Evolutionary conservation across 2,888 invertebrate species (phyloP), one percentile per base, ranked within the genome.

Genomic region (Polymixis lichenea): DNA sequence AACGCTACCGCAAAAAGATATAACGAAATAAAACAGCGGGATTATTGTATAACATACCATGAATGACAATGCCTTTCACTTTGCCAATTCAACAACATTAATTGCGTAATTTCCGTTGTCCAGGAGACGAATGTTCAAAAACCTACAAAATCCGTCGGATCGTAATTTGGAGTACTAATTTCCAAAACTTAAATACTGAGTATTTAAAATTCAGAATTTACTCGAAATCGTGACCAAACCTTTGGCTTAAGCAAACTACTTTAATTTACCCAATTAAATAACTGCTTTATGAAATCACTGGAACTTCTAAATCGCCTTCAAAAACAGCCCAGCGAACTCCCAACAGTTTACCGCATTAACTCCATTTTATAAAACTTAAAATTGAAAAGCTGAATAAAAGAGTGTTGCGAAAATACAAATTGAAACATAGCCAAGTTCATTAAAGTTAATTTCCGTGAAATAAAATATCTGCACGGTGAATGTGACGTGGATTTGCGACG

Each of bases 401-500:
- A 13, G 65, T 82, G 80, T 81, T 76, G 66, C 64, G 56, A 74
- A 81, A 81, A 85, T 84, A 77, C 83, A 86, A 87, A 85, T 85
- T 87, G 82, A 87, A 87, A 85, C 81, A 85, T 77, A 80, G 80
- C 86, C 84, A 83, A 84, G 82, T 87, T 88, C 82, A 85, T 85
- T 86, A 85, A 87, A 87, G 84, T 88, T 84, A 84, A 88, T 86
- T 86, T 83, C 77, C 78, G 81, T 83, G 79, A 86, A 85, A 83
- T 83, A 86, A 82, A 84, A 86, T 84, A 80, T 80, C 77, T 80
- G 80, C 70, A 75, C 82, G 68, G 75, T 61, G 72, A 80, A 77
- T 81, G 83, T 77, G 83, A 80, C 75, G 78, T 74, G 84, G 87
- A 91, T 90, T 89, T 89, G 86, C 85, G 85, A 83, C 83, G 87